Percentiles rank a stretch among this genome's conserved stretches.
phyloP scores from a whole-genome alignment of 2,797 vertebrate species.

The Gadopsis marmoratus region DNA sequence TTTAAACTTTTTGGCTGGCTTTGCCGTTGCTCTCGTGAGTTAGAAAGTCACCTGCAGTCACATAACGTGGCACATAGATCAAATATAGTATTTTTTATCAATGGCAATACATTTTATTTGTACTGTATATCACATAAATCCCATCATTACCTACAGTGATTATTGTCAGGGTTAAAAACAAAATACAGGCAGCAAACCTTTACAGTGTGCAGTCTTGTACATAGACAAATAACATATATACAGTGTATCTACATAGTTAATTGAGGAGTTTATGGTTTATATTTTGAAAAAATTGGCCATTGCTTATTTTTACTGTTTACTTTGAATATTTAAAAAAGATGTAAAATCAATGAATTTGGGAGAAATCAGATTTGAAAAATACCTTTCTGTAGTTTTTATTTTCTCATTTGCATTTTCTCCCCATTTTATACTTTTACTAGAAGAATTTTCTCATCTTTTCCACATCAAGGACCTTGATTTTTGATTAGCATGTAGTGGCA shows the following conservation, averaged over 20 bases:
- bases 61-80: not conserved
- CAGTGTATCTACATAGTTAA: not conserved
- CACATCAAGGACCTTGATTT: not conserved
- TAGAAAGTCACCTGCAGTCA: constrained; percentile 37
- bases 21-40: constrained; percentile 40
- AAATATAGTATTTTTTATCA: not conserved
- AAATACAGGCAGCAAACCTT: not conserved
- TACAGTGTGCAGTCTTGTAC: not conserved
- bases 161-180: not conserved
- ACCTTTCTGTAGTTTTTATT: not conserved
- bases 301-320: not conserved
- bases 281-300: not conserved
- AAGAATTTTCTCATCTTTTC: not conserved
- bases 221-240: no score
- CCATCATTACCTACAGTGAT: not conserved
- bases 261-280: not conserved
- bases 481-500: not conserved
- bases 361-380: not conserved
- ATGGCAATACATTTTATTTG: not conserved
- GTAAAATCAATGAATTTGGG: not conserved
- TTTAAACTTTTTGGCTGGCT: constrained; percentile 45
- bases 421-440: not conserved
- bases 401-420: not conserved
- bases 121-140: not conserved
- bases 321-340: not conserved